Evolutionary conservation across 1,140 invertebrate genomes (phyloP).

Genomic region (Polypedilum pembai): DNA sequence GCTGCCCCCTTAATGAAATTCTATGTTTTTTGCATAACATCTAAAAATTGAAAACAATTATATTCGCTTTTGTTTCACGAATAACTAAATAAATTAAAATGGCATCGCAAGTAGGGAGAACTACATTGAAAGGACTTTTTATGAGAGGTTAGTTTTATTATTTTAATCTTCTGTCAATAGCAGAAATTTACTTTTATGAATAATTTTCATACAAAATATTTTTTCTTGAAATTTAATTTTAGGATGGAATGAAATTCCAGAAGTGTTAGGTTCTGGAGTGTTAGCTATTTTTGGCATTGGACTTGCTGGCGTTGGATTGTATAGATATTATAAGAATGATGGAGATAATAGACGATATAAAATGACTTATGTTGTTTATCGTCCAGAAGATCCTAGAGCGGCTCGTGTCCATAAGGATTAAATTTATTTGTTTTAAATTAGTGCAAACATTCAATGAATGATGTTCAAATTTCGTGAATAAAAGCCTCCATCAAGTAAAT

Average conservation of each 20-base stretch:
- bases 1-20: background rate
- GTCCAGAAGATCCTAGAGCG: constrained; percentile 55
- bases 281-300: constrained; percentile 48
- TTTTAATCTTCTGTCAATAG: too few relatives aligned
- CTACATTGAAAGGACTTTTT: background rate
- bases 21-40: constrained; percentile 20
- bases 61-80: background rate
- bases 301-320: constrained; percentile 46
- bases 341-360: constrained; percentile 57
- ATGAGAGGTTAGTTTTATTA: background rate
- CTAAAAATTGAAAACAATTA: background rate
- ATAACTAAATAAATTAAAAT: background rate
- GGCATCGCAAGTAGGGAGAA: background rate
- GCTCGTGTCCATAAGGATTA: constrained; percentile 45
- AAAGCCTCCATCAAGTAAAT: too few relatives aligned
- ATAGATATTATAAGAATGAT: constrained; percentile 50
- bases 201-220: constrained; percentile 32
- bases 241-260: constrained; percentile 60
- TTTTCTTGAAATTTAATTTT: constrained; percentile 44
- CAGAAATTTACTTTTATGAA: background rate
- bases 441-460: too few relatives aligned
- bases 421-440: background rate
- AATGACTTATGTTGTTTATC: constrained; percentile 51
- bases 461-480: too few relatives aligned
- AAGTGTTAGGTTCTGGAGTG: constrained; percentile 48